Evolutionary conservation across 2,797 vertebrate genomes (phyloP), one percentile per base, ranked within the genome.

Genomic region (Urophycis tenuis): DNA sequence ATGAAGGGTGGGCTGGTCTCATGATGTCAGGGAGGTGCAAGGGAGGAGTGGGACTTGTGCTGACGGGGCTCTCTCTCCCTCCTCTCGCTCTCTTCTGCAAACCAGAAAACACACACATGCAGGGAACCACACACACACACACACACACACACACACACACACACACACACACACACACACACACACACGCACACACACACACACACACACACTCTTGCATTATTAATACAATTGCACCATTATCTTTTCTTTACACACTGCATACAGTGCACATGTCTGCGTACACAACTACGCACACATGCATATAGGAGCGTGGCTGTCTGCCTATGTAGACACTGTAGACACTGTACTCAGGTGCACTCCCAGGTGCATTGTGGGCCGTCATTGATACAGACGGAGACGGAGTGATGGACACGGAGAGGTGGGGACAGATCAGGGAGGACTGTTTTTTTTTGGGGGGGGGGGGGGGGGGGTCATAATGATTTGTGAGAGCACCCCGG

Each of bases 21-120:
- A 82, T 30, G 72, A 83, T 86, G 85, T 89, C 84, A 81, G 77
- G 34, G 74, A 83, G 84, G 77, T 41, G 69, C 78, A 33, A 73
- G 78, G 79, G 83, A 84, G 85, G 83, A 85, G 86, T 60, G 77
- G 82, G 12, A 80, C 74, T 81, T 86, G 77, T 90, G 93, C 93
- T 94, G 93, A 94, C 92, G 85, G 86, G 82, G 89, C 91, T 88
- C 82, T 87, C 86, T 90, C 77, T 79, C 72, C 85, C 83, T 85
- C 2, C 36, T 39, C 36, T 39, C 8, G 10, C 36, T 79, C 84
- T 83, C 78, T 74, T 41, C 10, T 3, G 69, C 77, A 35, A 29
- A 39, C 53, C 53, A 64, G 8, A 34, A 69, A 31, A 74, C 75
- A 83, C 79, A 85, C 82, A 83, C 35, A 45, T 25, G 32, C 17